Conservation (phyloP, 2,888 invertebrate species). For the Gonocerus acuteangulatus region DNA sequence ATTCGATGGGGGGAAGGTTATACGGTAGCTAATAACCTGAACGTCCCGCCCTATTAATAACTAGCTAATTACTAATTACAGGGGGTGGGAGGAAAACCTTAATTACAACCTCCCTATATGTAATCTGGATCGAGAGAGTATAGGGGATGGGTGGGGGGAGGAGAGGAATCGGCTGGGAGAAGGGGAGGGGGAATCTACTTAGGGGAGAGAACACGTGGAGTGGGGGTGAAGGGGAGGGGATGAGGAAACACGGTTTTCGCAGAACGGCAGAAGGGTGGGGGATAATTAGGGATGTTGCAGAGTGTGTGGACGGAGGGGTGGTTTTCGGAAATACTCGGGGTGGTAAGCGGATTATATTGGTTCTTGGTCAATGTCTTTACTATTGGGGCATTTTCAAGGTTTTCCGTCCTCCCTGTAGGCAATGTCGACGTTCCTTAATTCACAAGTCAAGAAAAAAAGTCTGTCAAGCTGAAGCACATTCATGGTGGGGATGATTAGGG, state of each 20-base stretch:
- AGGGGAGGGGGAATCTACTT: constrained; percentile 24
- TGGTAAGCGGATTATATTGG: too few species aligned
- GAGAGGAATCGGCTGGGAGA: neutral
- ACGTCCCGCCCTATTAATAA: constrained; percentile 34
- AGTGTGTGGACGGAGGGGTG: constrained; percentile 6
- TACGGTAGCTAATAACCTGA: constrained; percentile 19
- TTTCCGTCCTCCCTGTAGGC: too few species aligned
- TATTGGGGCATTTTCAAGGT: too few species aligned
- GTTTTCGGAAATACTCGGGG: too few species aligned
- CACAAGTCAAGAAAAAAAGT: too few species aligned
- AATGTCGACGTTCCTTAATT: too few species aligned
- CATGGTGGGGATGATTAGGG: constrained; percentile 26
- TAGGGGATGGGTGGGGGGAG: neutral
- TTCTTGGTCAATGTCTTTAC: too few species aligned
- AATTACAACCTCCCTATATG: constrained; percentile 28
- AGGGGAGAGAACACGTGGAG: constrained; percentile 10
- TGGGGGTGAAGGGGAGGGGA: neutral
- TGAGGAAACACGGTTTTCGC: constrained; percentile 29
- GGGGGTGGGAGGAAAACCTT: constrained; percentile 26
- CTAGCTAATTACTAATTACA: constrained; percentile 37
- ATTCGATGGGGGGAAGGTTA: constrained; percentile 14
- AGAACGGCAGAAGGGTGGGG: constrained; percentile 29
- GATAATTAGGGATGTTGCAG: constrained; percentile 25
- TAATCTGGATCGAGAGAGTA: constrained; percentile 26
- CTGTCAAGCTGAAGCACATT: constrained; percentile 29